These are phyloP conservation scores for Lemur catta DNA, from an alignment of 2,797 vertebrate species.

Conservation along the genomic window DNA sequence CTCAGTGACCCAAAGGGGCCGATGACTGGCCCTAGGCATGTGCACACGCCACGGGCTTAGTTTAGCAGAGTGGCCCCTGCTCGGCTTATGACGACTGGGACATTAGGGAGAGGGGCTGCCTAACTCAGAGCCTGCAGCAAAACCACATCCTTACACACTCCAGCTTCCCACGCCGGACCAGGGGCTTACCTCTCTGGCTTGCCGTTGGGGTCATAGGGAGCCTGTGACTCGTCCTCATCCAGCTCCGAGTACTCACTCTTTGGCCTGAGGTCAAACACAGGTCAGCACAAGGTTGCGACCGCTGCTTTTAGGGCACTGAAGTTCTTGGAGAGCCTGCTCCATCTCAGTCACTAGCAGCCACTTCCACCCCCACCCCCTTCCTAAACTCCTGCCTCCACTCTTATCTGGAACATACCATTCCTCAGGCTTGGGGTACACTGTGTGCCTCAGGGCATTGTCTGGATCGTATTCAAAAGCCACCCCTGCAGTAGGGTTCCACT, in stretches of 20 bases:
- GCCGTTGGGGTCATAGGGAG: conserved; percentile 95
- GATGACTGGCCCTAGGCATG: background rate
- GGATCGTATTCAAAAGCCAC: conserved; percentile 98
- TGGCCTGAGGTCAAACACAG: conserved; percentile 87
- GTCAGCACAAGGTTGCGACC: background rate
- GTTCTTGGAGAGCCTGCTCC: background rate
- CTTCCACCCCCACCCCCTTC: background rate
- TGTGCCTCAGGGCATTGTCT: conserved; percentile 96
- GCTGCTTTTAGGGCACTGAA: background rate
- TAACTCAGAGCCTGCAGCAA: background rate
- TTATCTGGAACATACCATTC: conserved; percentile 89
- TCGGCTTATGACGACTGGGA: background rate
- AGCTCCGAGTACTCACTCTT: conserved; percentile 99
- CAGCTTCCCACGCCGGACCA: accelerated
- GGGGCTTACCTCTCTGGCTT: conserved; percentile 93
- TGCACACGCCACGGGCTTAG: accelerated
- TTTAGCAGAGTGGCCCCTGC: background rate
- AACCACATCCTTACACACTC: background rate
- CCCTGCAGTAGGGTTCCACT: conserved; percentile 98
- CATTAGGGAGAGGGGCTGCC: background rate
- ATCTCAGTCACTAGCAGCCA: background rate
- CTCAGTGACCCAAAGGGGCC: background rate
- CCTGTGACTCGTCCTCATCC: conserved; percentile 95
- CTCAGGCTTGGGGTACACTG: conserved; percentile 95
- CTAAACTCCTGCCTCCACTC: background rate